Percentiles rank a stretch among this genome's conserved stretches.
These are phyloP conservation scores for Philereme vetulata DNA, from an alignment of 2,888 invertebrate genomes.

Conservation along the genomic window DNA sequence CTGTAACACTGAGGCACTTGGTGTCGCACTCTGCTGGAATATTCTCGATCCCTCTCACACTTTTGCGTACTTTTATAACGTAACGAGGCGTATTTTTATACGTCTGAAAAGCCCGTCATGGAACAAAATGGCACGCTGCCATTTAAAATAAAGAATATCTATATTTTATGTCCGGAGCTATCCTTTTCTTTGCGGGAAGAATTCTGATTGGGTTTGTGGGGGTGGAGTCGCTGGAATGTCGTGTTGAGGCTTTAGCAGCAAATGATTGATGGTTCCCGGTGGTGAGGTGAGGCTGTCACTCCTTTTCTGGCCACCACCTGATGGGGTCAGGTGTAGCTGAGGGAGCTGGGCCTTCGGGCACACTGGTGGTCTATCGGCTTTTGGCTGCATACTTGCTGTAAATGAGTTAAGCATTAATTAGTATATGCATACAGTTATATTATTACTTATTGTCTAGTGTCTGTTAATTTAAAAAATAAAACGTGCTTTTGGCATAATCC, in stretches of 20 bases:
- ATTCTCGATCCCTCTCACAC: constrained; percentile 49
- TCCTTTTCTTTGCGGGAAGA: constrained; percentile 73
- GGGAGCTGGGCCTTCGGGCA: constrained; percentile 65
- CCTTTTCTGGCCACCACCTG: constrained; percentile 58
- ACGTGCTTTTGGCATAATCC: no score
- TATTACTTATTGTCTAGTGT: no score
- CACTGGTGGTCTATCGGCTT: constrained; percentile 67
- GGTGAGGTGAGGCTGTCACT: constrained; percentile 53
- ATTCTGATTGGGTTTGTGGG: constrained; percentile 65
- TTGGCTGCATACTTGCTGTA: constrained; percentile 73
- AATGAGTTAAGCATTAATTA: constrained; percentile 35
- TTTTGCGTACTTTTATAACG: constrained; percentile 61
- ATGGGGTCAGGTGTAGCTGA: constrained; percentile 69
- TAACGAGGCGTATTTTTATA: constrained; percentile 69
- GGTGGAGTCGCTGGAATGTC: constrained; percentile 77
- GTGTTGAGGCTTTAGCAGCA: constrained; percentile 71
- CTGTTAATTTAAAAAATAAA: no score
- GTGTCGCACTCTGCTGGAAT: constrained; percentile 44
- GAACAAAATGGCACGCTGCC: constrained; percentile 75
- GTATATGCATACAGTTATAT: background rate
- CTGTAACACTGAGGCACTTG: constrained; percentile 49
- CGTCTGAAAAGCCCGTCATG: constrained; percentile 66
- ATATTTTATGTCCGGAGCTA: constrained; percentile 54
- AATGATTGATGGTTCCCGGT: constrained; percentile 58
- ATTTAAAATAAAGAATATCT: constrained; percentile 57